Evolutionary conservation across 2,888 invertebrate species (phyloP), one percentile per base, ranked within the genome.

Genomic region (Drosophila fungiperda): DNA sequence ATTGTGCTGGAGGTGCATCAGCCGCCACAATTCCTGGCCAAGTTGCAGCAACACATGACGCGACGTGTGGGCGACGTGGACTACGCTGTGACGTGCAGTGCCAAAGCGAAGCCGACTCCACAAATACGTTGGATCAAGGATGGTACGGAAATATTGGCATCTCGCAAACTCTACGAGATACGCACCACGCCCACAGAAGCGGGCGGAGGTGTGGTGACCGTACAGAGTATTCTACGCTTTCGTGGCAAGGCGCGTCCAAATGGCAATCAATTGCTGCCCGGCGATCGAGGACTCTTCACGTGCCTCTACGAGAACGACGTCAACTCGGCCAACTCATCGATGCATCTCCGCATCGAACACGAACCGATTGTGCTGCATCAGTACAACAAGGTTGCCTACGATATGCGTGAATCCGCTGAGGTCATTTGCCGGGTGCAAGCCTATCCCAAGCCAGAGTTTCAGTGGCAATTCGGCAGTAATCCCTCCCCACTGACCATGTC

Each of bases 241-340:
- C 94, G 94, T 61, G 98, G 98, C 17, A 96, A 96, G 84, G 96
- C 96, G 1, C 94, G 98, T 61, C 96, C 97, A 7, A 95, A 95
- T 81, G 95, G 94, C 32, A 97, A 97, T 91, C 96, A 97, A 91
- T 93, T 97, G 74, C 93, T 97, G 64, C 97, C 98, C 0, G 95
- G 95, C 58, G 98, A 98, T 92, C 95, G 98, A 42, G 98, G 98
- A 36, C 95, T 96, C 54, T 98, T 97, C 93, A 96, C 96, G 2
- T 98, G 98, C 91, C 95, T 96, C 29, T 98, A 98, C 91, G 96
- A 97, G 92, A 98, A 98, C 92, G 97, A 97, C 93, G 97, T 98
- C 17, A 97, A 97, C 92, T 96, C 95, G 90, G 96, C 96, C 33
- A 97, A 97, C 91, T 97, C 97, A 29, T 96, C 96, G 73, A 98